Evolutionary conservation across 2,888 invertebrate species (phyloP), one percentile per base, ranked within the genome.

Genomic region (Heliothis peltigera): DNA sequence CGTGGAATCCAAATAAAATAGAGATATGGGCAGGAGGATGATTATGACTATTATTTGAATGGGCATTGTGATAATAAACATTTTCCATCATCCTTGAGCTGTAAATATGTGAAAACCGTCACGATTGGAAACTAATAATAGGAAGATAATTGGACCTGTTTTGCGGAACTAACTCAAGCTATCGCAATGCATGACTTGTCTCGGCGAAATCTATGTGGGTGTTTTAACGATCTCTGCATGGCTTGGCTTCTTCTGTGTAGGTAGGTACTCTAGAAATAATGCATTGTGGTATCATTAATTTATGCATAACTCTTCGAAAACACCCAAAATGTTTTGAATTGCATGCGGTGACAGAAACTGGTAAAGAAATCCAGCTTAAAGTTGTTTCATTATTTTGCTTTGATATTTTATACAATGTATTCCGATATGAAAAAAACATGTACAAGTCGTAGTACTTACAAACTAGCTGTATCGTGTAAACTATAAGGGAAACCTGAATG

Each of bases 121-220:
- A 44, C 57, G 49, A 66, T 73, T 52, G 47, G 49, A 18, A 75
- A 69, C 58, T 58, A 77, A 56, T 65, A 69, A 60, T 63, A 73
- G n/a, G 46, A 21, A 70, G 52, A 46, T 70, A 80, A 77, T 77
- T 77, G 60, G 32, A 70, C 77, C 61, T 51, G 60, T 64, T 62
- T 70, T 59, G 49, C 53, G 60, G 79, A 65, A 69, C 64, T 46
- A 71, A 67, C 64, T 35, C 56, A 62, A 72, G 65, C 72, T 65
- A 48, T 52, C 42, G 56, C 56, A 69, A 53, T 67, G 73, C 71
- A 71, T 54, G 74, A 64, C 59, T 68, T 59, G 47, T 64, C 22
- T 32, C 25, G 47, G 54, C 49, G 64, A 32, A 54, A 57, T 61
- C 28, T 15, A 32, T 6, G 51, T 48, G 57, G 46, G 21, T 35